Conservation (phyloP, 2,113 vertebrate species). For the Tapirus terrestris region DNA sequence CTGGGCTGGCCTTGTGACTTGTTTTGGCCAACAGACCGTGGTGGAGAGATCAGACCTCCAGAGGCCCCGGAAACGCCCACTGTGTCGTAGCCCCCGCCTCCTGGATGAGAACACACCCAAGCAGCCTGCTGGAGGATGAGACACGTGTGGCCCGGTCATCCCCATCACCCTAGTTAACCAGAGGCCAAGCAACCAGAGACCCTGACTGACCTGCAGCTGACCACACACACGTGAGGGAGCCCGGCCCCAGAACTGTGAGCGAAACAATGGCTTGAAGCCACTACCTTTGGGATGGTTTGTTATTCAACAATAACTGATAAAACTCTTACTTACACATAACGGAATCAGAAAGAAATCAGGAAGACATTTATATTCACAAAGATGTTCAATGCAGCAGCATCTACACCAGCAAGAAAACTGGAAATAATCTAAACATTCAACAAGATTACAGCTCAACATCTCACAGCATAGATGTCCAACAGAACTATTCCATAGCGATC, state of each 20-base stretch:
- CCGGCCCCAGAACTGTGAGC: background rate
- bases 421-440: background rate
- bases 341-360: background rate
- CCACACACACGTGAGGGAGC: fast-evolving
- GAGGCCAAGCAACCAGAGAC: background rate
- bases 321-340: background rate
- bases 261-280: background rate
- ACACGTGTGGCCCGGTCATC: fast-evolving
- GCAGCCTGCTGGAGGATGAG: background rate
- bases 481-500: background rate
- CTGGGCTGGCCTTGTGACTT: background rate
- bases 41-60: background rate
- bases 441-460: background rate
- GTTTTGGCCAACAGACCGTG: background rate
- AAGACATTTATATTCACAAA: background rate
- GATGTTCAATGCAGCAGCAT: background rate
- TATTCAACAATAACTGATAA: background rate
- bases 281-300: background rate
- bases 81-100: background rate
- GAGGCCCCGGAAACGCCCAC: background rate
- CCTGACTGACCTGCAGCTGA: background rate
- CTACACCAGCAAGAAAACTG: background rate
- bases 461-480: background rate
- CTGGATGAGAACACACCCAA: background rate
- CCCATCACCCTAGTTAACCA: background rate